Percentiles rank a stretch among this genome's conserved stretches.
These are phyloP conservation scores for Andinoacara biseriatus DNA, from an alignment of 2,113 vertebrate species.

Conservation along the genomic window DNA sequence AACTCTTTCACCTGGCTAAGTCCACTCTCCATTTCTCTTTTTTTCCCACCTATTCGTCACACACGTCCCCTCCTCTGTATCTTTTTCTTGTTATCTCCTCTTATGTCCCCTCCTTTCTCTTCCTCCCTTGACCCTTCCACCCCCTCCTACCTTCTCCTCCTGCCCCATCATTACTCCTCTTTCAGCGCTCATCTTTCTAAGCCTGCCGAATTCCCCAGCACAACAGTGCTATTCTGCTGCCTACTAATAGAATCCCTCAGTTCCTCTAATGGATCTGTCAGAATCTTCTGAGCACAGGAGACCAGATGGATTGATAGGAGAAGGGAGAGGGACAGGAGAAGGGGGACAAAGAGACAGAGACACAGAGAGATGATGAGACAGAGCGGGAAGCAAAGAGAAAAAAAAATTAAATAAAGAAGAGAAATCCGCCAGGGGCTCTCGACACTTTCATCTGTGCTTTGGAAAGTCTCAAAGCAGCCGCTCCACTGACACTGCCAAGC, in stretches of 20 bases:
- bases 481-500: conserved; percentile 39
- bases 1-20: background rate
- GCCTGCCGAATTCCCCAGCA: conserved; percentile 55
- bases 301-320: conserved; percentile 66
- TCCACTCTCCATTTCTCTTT: conserved; percentile 25
- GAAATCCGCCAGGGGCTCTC: background rate
- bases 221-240: conserved; percentile 68
- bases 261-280: conserved; percentile 76
- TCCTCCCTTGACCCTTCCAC: conserved; percentile 52
- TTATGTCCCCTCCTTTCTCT: conserved; percentile 49
- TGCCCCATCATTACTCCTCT: conserved; percentile 61
- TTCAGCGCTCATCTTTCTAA: conserved; percentile 65
- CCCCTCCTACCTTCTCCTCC: conserved; percentile 45
- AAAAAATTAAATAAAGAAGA: background rate
- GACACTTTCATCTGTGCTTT: conserved; percentile 36
- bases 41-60: background rate
- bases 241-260: conserved; percentile 74
- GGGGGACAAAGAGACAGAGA: conserved; percentile 44
- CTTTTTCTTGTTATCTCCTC: conserved; percentile 56
- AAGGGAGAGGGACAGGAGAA: conserved; percentile 24
- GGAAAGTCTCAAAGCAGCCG: conserved; percentile 47
- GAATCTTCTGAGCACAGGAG: conserved; percentile 61
- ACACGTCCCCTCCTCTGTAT: conserved; percentile 33
- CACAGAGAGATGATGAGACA: conserved; percentile 25
- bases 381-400: conserved; percentile 6